Conservation (phyloP, 1,140 invertebrate species). For the Ceratoteleas bidentatus region DNA sequence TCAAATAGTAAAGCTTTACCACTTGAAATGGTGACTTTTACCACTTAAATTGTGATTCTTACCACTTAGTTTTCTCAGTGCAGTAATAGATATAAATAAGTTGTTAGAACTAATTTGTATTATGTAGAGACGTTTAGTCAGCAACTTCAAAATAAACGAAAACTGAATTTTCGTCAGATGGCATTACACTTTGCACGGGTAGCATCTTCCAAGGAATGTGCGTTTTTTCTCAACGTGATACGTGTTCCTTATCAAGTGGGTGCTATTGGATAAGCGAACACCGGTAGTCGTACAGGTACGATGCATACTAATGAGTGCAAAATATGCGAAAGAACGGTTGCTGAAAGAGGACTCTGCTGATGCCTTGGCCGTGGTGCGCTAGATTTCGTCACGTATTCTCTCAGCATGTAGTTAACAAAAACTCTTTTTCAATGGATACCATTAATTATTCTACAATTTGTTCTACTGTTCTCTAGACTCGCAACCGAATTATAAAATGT, state of each 20-base stretch:
- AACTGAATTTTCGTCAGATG: slow-evolving; percentile 15
- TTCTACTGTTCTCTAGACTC: too few species aligned
- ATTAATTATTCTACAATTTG: slow-evolving; percentile 15
- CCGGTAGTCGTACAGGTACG: slow-evolving; percentile 47
- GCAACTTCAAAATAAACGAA: slow-evolving; percentile 3
- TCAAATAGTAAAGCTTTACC: too few species aligned
- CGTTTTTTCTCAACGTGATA: slow-evolving; percentile 53
- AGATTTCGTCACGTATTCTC: slow-evolving; percentile 42
- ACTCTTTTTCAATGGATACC: slow-evolving; percentile 12
- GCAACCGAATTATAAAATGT: too few species aligned
- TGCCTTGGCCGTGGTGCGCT: slow-evolving; percentile 2
- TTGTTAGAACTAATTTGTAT: too few species aligned
- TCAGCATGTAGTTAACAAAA: too few species aligned
- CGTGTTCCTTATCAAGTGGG: slow-evolving; percentile 51
- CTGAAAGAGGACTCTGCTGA: slow-evolving; percentile 30
- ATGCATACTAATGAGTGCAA: slow-evolving; percentile 56
- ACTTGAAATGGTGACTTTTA: too few species aligned
- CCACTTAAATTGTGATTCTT: too few species aligned
- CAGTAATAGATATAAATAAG: too few species aligned
- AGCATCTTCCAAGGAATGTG: slow-evolving; percentile 46
- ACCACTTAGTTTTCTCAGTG: too few species aligned
- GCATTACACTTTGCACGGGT: slow-evolving; percentile 28
- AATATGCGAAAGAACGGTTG: slow-evolving; percentile 52
- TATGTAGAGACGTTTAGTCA: neutral
- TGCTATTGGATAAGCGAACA: slow-evolving; percentile 56